Conservation (phyloP, 2,113 vertebrate species). For the Beaufortia kweichowensis region DNA sequence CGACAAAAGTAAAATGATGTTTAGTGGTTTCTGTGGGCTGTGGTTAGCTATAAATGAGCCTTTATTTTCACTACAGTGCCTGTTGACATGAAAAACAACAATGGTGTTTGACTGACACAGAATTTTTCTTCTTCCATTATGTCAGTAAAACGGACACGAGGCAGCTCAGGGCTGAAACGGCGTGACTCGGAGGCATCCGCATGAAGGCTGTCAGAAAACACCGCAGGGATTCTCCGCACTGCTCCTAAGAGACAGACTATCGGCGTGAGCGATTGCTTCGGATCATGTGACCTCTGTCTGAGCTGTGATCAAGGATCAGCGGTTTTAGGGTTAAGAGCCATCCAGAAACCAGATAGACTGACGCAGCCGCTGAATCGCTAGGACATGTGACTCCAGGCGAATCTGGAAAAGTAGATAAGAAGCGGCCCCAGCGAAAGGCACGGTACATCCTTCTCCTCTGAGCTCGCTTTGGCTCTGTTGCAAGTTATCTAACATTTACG, state of each 20-base stretch:
- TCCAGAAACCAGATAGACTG: conserved; percentile 18
- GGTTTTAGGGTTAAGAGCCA: conserved; percentile 24
- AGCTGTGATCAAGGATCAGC: conserved; percentile 2
- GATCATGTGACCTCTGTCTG: conserved; percentile 21
- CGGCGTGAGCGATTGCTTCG: conserved; percentile 9
- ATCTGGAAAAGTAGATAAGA: conserved; percentile 47
- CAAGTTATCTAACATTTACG: background rate
- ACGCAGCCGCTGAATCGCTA: conserved; percentile 1
- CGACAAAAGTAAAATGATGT: background rate
- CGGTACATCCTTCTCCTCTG: conserved; percentile 5
- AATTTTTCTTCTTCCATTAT: conserved; percentile 2
- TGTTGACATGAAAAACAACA: conserved; percentile 20
- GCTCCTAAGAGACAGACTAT: conserved; percentile 10
- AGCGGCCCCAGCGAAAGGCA: background rate
- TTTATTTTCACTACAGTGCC: background rate
- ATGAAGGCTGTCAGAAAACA: conserved; percentile 17
- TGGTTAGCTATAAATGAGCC: background rate
- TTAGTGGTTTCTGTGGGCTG: background rate
- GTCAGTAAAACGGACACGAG: background rate
- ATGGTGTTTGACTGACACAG: background rate
- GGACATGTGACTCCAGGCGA: conserved; percentile 30
- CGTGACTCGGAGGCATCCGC: background rate
- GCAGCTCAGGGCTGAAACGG: conserved; percentile 11
- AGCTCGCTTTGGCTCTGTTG: conserved; percentile 19
- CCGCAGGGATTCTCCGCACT: background rate